Evolutionary conservation across 2,888 invertebrate genomes (phyloP).

Genomic region (Zelleria hepariella): DNA sequence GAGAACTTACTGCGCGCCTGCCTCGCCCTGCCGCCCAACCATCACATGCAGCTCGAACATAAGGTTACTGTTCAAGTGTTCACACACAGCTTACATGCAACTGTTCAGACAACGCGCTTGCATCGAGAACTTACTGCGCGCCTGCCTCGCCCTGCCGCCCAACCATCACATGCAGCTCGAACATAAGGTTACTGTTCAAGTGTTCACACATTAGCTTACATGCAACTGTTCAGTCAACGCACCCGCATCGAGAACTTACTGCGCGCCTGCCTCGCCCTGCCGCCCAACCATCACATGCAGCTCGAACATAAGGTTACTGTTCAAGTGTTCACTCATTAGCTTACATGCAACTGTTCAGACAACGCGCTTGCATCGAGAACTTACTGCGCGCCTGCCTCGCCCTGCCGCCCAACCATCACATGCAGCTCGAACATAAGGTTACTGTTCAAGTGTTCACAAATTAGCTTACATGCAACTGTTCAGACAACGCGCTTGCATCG

Average conservation of each 20-base stretch:
- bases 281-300: conserved; percentile 81
- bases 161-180: conserved; percentile 82
- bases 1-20: conserved; percentile 92
- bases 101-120: conserved; percentile 88
- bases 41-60: conserved; percentile 82
- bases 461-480: no score
- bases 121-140: conserved; percentile 91
- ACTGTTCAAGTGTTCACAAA: no score
- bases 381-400: conserved; percentile 88
- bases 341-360: conserved; percentile 89
- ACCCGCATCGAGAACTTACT: conserved; percentile 90
- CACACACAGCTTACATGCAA: no score
- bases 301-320: conserved; percentile 79
- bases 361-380: conserved; percentile 91
- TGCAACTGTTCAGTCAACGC: conserved; percentile 90
- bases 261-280: conserved; percentile 85
- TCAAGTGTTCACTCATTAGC: no score
- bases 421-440: conserved; percentile 80
- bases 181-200: no score
- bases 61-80: no score
- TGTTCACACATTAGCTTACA: no score
- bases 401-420: conserved; percentile 80
- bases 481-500: no score
- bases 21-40: conserved; percentile 82
- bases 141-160: conserved; percentile 85